Evolutionary conservation across 2,113 vertebrate genomes (phyloP).

Genomic region (Oreochromis spilurus): DNA sequence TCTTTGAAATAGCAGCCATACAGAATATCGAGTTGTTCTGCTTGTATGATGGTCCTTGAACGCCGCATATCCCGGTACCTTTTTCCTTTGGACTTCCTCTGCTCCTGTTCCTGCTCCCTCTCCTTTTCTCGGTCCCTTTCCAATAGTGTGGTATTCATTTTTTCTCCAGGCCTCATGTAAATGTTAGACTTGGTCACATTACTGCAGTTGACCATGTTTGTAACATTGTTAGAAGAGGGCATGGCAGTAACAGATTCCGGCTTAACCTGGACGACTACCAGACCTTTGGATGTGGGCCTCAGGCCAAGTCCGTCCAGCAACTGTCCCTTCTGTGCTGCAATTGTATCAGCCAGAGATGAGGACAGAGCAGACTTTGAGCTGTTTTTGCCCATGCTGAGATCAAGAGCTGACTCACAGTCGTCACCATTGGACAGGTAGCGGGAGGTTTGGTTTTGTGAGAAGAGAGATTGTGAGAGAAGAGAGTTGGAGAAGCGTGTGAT

Average conservation of each 20-base stretch:
- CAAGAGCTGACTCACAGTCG: slow-evolving; percentile 71
- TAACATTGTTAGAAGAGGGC: slow-evolving; percentile 48
- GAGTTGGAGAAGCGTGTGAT: slow-evolving; percentile 61
- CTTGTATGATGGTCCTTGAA: slow-evolving; percentile 86
- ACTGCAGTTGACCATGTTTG: slow-evolving; percentile 57
- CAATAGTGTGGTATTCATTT: slow-evolving; percentile 47
- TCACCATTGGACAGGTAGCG: slow-evolving; percentile 67
- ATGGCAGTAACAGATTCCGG: slow-evolving; percentile 57
- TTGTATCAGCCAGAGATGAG: slow-evolving; percentile 52
- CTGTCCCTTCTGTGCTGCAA: slow-evolving; percentile 67
- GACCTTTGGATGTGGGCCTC: slow-evolving; percentile 68
- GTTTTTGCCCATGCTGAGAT: slow-evolving; percentile 75
- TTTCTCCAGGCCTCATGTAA: slow-evolving; percentile 65
- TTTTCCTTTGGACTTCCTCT: slow-evolving; percentile 67
- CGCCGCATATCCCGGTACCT: slow-evolving; percentile 77
- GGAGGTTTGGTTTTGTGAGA: slow-evolving; percentile 49
- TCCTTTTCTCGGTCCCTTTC: slow-evolving; percentile 64
- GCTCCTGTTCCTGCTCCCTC: slow-evolving; percentile 56
- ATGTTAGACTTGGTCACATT: slow-evolving; percentile 63
- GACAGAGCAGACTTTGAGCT: slow-evolving; percentile 56
- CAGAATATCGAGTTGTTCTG: slow-evolving; percentile 87
- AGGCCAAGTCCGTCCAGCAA: slow-evolving; percentile 73
- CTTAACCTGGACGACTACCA: slow-evolving; percentile 76
- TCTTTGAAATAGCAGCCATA: slow-evolving; percentile 91
- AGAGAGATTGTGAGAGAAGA: slow-evolving; percentile 58